These are phyloP conservation scores for Leistus spinibarbis DNA, from an alignment of 2,888 invertebrate genomes.

Conservation along the genomic window DNA sequence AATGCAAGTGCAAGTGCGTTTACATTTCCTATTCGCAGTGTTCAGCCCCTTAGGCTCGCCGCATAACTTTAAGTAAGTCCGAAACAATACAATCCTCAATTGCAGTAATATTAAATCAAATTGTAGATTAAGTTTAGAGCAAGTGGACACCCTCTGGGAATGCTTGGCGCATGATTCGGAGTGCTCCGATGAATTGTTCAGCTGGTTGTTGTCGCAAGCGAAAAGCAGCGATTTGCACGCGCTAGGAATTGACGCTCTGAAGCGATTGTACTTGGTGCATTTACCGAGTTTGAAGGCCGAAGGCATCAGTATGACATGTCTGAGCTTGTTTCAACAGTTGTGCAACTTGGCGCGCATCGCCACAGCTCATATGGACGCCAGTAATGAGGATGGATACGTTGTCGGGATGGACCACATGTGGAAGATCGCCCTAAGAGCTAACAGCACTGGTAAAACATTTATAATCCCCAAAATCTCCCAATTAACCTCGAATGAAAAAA, in stretches of 20 bases:
- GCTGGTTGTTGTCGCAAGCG: slow-evolving; percentile 91
- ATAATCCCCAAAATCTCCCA: neutral
- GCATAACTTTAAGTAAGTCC: slow-evolving; percentile 75
- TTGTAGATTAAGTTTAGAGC: slow-evolving; percentile 77
- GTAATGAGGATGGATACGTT: slow-evolving; percentile 61
- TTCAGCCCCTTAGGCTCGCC: slow-evolving; percentile 91
- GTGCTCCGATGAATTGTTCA: slow-evolving; percentile 90
- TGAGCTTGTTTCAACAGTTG: slow-evolving; percentile 89
- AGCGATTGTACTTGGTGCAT: slow-evolving; percentile 87
- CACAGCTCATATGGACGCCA: slow-evolving; percentile 68
- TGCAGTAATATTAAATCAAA: neutral
- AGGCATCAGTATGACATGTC: slow-evolving; percentile 88
- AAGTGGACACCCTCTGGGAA: slow-evolving; percentile 90
- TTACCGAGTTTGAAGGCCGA: slow-evolving; percentile 88
- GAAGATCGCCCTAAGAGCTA: slow-evolving; percentile 90
- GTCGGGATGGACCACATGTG: slow-evolving; percentile 93
- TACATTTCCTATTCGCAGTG: slow-evolving; percentile 91
- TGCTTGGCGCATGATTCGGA: slow-evolving; percentile 85
- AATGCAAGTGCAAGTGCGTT: slow-evolving; percentile 87
- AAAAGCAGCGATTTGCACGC: slow-evolving; percentile 93
- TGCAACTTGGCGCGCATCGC: slow-evolving; percentile 86
- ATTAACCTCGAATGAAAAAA: too few species aligned
- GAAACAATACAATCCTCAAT: neutral
- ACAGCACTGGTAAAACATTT: slow-evolving; percentile 70
- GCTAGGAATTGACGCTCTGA: slow-evolving; percentile 82